A percentile compares a stretch with the other conserved stretches of the same genome.
These are phyloP conservation scores for Halyomorpha halys DNA, from an alignment of 1,140 invertebrate genomes.

Conservation along the genomic window DNA sequence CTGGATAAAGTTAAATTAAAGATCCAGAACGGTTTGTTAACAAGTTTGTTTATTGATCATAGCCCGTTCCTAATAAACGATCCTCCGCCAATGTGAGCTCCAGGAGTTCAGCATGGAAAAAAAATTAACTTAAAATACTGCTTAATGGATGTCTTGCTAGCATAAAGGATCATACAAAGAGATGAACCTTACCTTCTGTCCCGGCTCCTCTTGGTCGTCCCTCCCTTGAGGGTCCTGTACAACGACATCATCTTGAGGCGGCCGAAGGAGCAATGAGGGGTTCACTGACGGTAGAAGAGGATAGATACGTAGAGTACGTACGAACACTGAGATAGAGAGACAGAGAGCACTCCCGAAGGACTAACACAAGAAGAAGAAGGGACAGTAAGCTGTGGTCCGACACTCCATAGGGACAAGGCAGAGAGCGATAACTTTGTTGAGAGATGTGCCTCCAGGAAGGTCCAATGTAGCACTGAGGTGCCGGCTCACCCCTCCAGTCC, in stretches of 20 bases:
- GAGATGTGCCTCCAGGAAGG: not conserved
- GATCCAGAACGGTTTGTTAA: no score
- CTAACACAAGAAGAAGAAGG: not conserved
- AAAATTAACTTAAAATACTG: no score
- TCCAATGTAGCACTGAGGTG: not conserved
- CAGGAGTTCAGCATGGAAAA: no score
- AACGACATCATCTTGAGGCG: slow-evolving; percentile 23
- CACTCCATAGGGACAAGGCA: slow-evolving; percentile 14
- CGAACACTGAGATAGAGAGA: not conserved
- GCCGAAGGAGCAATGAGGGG: not conserved
- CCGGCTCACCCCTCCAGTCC: not conserved
- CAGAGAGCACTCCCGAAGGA: not conserved
- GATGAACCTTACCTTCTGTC: slow-evolving; percentile 23
- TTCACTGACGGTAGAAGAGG: not conserved
- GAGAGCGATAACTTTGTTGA: not conserved
- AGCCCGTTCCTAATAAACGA: no score
- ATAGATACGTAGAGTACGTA: not conserved
- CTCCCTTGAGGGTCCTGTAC: slow-evolving; percentile 20
- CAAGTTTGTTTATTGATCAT: no score
- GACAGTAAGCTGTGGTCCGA: slow-evolving; percentile 4
- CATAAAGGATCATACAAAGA: no score
- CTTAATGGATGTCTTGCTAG: no score
- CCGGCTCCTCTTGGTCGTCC: slow-evolving; percentile 17
- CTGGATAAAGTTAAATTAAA: no score
- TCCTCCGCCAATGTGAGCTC: no score